phyloP scores from a whole-genome alignment of 1,140 invertebrate species.

The Orius laevigatus region DNA sequence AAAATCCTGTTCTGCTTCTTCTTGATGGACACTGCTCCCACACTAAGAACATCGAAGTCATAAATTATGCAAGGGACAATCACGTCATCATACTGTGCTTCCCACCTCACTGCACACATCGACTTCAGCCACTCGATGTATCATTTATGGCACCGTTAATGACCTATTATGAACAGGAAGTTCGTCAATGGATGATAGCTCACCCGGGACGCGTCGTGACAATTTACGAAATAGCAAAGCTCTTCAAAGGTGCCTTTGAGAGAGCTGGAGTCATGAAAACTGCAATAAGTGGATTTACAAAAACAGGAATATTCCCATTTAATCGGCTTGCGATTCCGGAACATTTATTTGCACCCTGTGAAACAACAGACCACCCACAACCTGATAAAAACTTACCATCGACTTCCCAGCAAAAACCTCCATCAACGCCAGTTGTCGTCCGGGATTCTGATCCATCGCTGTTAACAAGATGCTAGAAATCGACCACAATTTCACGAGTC shows the following conservation, averaged over 20 bases:
- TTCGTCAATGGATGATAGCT: slow-evolving; percentile 27
- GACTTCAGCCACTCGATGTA: slow-evolving; percentile 24
- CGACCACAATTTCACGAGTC: too few species aligned
- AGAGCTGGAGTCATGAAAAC: slow-evolving; percentile 22
- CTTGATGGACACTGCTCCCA: slow-evolving; percentile 25
- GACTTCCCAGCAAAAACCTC: too few species aligned
- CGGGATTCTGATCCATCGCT: too few species aligned
- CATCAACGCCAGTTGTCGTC: too few species aligned
- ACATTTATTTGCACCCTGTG: background rate
- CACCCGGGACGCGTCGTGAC: slow-evolving; percentile 22
- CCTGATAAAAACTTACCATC: too few species aligned
- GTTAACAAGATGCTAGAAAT: too few species aligned
- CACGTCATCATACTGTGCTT: slow-evolving; percentile 22
- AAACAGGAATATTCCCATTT: slow-evolving; percentile 24
- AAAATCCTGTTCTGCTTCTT: slow-evolving; percentile 26
- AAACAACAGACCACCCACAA: slow-evolving; percentile 2
- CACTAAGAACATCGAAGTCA: slow-evolving; percentile 24
- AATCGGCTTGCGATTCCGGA: slow-evolving; percentile 22
- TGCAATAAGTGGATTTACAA: slow-evolving; percentile 23
- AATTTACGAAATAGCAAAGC: slow-evolving; percentile 21
- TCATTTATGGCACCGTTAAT: slow-evolving; percentile 21
- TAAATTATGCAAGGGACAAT: slow-evolving; percentile 20
- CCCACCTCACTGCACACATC: slow-evolving; percentile 23
- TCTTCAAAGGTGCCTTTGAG: slow-evolving; percentile 22
- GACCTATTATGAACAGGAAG: slow-evolving; percentile 19